Base-by-base conservation (phyloP, 2,113 vertebrate species). In the Hippocampus barbouri region DNA sequence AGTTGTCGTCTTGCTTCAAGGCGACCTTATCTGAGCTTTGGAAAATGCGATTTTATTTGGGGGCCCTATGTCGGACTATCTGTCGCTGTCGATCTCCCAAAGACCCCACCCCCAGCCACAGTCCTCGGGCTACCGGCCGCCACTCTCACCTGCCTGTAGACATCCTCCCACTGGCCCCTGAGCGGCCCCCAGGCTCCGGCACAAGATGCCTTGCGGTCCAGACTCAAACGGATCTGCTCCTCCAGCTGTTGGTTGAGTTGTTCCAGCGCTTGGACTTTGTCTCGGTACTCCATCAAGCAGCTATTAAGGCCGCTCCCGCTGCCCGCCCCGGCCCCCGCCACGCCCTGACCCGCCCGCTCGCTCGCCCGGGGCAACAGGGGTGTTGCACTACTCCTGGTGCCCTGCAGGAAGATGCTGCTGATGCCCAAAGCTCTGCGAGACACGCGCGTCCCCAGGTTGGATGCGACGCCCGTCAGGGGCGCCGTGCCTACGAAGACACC, bases 371-470 rank as follows among this genome's bases (percentile, higher is more conserved):
- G 75, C 1, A 94, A 70, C 0, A 92, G 89, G 0, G 94, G 85
- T 0, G 86, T 76, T 0, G 92, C 83, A 54, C 91, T 94, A 89
- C 94, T 96, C 83, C 94, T 89, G 62, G 97, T 88, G 0, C 95
- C 94, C 81, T 97, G 96, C 49, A 98, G 87, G 88, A 97, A 97
- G 73, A 98, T 92, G 15, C 95, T 97, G 91, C 95, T 98, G 86
- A 98, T 95, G 70, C 96, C 94, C 83, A 98, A 89, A 49, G 95
- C 96, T 20, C 96, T 89, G 69, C 95, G 94, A 72, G 95, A 97
- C 78, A 98, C 93, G 0, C 94, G 92, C 1, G 95, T 92, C 57
- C 95, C 94, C 79, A 95, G 84, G 43, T 91, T 87, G 69, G 93
- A 91, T 30, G 89, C 8, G 3, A 79, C 79, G 0, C 89, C 90